Base-by-base conservation (phyloP, 2,797 vertebrate genomes). In the Silurus lanzhouensis region DNA sequence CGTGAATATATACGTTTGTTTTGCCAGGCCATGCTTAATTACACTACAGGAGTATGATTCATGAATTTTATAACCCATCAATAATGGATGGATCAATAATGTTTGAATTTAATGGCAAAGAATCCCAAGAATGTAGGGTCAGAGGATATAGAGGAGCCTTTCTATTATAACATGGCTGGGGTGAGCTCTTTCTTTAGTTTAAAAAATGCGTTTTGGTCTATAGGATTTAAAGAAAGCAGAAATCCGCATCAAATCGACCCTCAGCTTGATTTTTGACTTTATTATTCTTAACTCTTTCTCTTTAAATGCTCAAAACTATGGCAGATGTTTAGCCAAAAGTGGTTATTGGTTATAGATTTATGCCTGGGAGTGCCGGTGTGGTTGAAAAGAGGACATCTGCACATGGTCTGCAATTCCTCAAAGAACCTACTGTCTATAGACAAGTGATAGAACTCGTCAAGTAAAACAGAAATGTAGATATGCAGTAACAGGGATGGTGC, bases 371-470 rank as follows among this genome's bases (percentile, higher is more conserved):
- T 76, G 64, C 84, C 10, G 48, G 48, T 90, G 91, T 91, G 87
- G 89, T 87, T 89, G 83, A 84, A 91, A 81, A 91, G 85, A 78
- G 83, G 83, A 58, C 13, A 81, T 86, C 84, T 86, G 82, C 46
- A 44, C 27, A 86, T 84, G 70, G 13, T 74, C 48, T 83, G 70
- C 85, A 80, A 81, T 90, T 68, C 85, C 27, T 85, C 71, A 80
- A 52, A 48, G 44, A 89, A 75, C 81, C 78, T 52, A 84, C 79
- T 79, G 46, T 84, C 72, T 87, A 83, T 82, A 88, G 84, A 87
- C 22, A 9, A 55, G 22, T 52, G 12, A 48, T 2, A 6, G 44
- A 72, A 44, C 4, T 7, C 7, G 10, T 3, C 15, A 46, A 44
- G 19, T 6, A 25, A 14, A 75, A 75, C 6, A 74, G 1, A 66